Evolutionary conservation across 2,797 vertebrate species (phyloP).

Genomic region (Orientallactaga sibirica): DNA sequence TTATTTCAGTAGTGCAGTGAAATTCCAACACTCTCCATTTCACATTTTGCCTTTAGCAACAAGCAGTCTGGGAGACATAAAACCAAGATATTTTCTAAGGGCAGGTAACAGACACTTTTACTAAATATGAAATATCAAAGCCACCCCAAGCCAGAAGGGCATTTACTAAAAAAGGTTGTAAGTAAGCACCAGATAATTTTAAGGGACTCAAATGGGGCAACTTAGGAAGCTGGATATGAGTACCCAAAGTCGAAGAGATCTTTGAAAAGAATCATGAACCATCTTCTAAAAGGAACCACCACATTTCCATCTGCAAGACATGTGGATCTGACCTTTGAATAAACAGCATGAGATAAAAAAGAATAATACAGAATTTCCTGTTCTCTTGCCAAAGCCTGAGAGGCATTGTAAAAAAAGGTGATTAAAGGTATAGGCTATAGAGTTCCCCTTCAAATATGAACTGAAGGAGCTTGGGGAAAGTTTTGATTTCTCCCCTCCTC

Average conservation of each 20-base stretch:
- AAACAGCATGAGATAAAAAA: conserved; percentile 58
- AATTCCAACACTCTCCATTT: conserved; percentile 65
- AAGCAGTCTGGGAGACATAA: conserved; percentile 79
- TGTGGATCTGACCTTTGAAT: conserved; percentile 75
- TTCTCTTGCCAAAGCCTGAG: conserved; percentile 49
- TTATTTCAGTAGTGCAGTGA: conserved; percentile 71
- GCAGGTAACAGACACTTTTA: conserved; percentile 78
- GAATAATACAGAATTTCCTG: conserved; percentile 55
- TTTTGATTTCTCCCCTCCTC: not conserved
- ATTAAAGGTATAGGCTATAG: not conserved
- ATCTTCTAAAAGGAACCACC: conserved; percentile 58
- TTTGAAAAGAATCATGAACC: conserved; percentile 68
- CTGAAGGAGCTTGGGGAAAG: not conserved
- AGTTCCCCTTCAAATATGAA: not conserved
- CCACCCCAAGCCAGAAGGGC: conserved; percentile 67
- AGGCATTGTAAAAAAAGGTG: conserved; percentile 46
- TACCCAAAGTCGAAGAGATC: conserved; percentile 57
- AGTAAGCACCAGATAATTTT: conserved; percentile 74
- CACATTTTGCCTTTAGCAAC: conserved; percentile 78
- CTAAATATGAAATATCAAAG: conserved; percentile 80
- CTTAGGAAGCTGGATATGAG: conserved; percentile 54
- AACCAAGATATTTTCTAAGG: conserved; percentile 80
- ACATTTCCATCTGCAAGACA: conserved; percentile 65
- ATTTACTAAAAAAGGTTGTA: conserved; percentile 76
- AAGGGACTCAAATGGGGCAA: conserved; percentile 47